Evolutionary conservation across 1,140 invertebrate species (phyloP).

Genomic region (Leptopilina boulardi): DNA sequence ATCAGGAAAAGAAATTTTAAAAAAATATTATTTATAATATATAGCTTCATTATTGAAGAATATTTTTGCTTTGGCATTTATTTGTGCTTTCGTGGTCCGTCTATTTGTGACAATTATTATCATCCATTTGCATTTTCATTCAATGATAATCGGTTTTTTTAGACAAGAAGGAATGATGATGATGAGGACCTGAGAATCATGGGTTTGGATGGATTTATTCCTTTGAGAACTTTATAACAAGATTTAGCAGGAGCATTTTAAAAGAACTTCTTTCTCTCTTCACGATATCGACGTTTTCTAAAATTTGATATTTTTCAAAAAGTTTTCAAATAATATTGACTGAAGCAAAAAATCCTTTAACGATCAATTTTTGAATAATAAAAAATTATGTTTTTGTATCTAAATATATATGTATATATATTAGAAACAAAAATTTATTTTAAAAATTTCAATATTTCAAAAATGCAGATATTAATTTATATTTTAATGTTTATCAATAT

Average conservation of each 20-base stretch:
- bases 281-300: slow-evolving; percentile 16
- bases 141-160: slow-evolving; percentile 67
- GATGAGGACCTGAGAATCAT: slow-evolving; percentile 68
- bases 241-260: slow-evolving; percentile 45
- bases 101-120: slow-evolving; percentile 48
- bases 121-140: slow-evolving; percentile 44
- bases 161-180: slow-evolving; percentile 64
- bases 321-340: neutral
- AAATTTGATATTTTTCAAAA: neutral
- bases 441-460: too few relatives aligned
- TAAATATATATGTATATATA: neutral
- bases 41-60: slow-evolving; percentile 40
- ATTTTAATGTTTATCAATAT: neutral
- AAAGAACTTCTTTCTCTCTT: slow-evolving; percentile 3
- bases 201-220: slow-evolving; percentile 72
- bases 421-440: neutral
- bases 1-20: too few relatives aligned
- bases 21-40: too few relatives aligned
- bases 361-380: neutral
- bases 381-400: neutral
- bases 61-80: slow-evolving; percentile 46
- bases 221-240: slow-evolving; percentile 68
- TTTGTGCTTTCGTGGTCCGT: slow-evolving; percentile 54
- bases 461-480: too few relatives aligned
- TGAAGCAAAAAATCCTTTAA: neutral